A percentile compares a stretch with the other conserved stretches of the same genome.
Conservation (phyloP, 2,888 invertebrate genomes). For the Harmothoe impar region DNA sequence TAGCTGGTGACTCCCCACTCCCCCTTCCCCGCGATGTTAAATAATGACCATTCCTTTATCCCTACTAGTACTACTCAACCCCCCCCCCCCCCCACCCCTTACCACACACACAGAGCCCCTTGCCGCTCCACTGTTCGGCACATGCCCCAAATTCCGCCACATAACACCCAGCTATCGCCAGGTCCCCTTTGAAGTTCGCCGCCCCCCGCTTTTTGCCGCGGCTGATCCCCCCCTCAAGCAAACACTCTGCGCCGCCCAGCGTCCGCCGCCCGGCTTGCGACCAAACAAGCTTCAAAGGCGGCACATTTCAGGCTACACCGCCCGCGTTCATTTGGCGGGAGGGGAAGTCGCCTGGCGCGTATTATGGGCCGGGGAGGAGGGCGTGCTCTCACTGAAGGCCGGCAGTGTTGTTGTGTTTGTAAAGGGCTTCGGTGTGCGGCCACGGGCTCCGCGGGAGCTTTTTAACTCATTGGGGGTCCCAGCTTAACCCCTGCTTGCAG, state of each 20-base stretch:
- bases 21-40: no score
- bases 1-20: no score
- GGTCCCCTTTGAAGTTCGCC: constrained; percentile 6
- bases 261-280: constrained; percentile 34
- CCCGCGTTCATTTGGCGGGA: constrained; percentile 50
- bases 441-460: not conserved
- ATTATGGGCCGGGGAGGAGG: constrained; percentile 43
- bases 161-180: constrained; percentile 34
- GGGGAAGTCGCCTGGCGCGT: constrained; percentile 21
- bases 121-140: not conserved
- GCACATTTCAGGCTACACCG: constrained; percentile 48
- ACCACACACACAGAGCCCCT: not conserved
- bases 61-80: not conserved
- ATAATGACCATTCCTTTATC: no score
- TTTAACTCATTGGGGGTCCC: not conserved
- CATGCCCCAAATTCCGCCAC: constrained; percentile 35
- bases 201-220: constrained; percentile 13
- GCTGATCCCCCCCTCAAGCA: constrained; percentile 38
- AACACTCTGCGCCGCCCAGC: not conserved
- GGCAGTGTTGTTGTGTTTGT: constrained; percentile 44
- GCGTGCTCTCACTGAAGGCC: constrained; percentile 36
- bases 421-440: constrained; percentile 23
- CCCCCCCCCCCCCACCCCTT: not conserved
- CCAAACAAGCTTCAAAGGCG: constrained; percentile 55
- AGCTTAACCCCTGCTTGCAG: not conserved